phyloP scores from a whole-genome alignment of 2,113 vertebrate species.

The Gopherus flavomarginatus region DNA sequence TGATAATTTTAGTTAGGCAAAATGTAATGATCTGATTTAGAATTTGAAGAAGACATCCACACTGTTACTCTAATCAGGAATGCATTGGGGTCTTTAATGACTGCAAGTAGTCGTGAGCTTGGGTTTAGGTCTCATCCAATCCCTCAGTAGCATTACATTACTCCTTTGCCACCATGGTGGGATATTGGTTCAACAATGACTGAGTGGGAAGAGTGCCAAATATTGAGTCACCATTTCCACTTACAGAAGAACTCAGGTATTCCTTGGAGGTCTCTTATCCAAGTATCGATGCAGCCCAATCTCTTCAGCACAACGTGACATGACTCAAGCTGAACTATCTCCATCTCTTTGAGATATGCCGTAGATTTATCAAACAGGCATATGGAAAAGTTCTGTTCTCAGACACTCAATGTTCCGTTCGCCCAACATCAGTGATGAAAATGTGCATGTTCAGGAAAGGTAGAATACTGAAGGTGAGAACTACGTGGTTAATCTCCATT shows the following conservation, averaged over 20 bases:
- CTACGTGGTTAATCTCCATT: neutral
- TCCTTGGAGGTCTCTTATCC: neutral
- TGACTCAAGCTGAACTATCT: neutral
- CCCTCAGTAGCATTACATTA: neutral
- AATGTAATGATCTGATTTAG: neutral
- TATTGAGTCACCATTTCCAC: neutral
- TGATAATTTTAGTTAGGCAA: neutral
- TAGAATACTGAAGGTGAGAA: neutral
- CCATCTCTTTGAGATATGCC: neutral
- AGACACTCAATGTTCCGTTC: neutral
- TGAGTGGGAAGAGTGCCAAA: neutral
- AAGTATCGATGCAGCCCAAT: neutral
- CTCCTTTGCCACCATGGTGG: neutral
- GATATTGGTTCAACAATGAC: fast-evolving
- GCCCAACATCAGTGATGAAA: neutral
- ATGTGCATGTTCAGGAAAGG: neutral
- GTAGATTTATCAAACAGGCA: neutral
- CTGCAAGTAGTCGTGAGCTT: neutral
- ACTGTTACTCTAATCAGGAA: neutral
- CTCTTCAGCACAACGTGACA: neutral
- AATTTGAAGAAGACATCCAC: fast-evolving
- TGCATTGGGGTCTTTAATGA: neutral
- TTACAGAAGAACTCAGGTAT: neutral
- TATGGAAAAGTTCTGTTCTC: neutral
- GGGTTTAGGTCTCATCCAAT: neutral